These are phyloP conservation scores for Dinocampus coccinellae DNA, from an alignment of 2,888 invertebrate species.

Conservation along the genomic window DNA sequence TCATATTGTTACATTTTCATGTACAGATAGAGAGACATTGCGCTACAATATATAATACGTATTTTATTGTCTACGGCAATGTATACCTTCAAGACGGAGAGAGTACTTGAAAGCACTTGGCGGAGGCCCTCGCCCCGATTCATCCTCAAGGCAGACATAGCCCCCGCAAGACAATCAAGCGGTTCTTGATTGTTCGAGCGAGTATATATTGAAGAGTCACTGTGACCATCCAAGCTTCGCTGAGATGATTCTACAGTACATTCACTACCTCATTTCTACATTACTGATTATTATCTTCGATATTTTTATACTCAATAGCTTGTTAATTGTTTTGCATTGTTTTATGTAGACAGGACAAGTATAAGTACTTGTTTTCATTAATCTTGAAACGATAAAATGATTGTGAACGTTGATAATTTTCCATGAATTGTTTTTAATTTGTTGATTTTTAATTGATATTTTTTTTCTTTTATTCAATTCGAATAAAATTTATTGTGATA, in stretches of 20 bases:
- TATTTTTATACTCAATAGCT: not conserved
- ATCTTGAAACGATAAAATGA: too few relatives aligned
- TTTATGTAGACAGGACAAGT: not conserved
- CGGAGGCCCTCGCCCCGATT: slow-evolving; percentile 27
- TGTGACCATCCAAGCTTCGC: slow-evolving; percentile 19
- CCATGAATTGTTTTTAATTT: too few relatives aligned
- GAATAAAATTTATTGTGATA: not conserved
- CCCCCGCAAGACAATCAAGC: slow-evolving; percentile 49
- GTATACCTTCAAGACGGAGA: slow-evolving; percentile 40
- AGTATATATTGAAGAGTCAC: slow-evolving; percentile 37
- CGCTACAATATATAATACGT: slow-evolving; percentile 35
- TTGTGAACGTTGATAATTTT: too few relatives aligned
- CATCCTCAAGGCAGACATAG: slow-evolving; percentile 40
- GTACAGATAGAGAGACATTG: slow-evolving; percentile 14
- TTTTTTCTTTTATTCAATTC: too few relatives aligned
- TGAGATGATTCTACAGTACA: slow-evolving; percentile 22
- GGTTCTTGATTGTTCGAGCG: slow-evolving; percentile 51
- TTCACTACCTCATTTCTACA: slow-evolving; percentile 31
- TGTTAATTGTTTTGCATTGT: not conserved
- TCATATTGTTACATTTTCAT: slow-evolving; percentile 26
- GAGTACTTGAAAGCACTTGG: slow-evolving; percentile 38
- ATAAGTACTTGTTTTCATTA: not conserved
- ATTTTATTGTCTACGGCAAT: slow-evolving; percentile 42
- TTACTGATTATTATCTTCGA: not conserved
- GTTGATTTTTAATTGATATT: too few relatives aligned